Evolutionary conservation across 2,797 vertebrate species (phyloP).

Genomic region (Kryptopterus vitreolus): DNA sequence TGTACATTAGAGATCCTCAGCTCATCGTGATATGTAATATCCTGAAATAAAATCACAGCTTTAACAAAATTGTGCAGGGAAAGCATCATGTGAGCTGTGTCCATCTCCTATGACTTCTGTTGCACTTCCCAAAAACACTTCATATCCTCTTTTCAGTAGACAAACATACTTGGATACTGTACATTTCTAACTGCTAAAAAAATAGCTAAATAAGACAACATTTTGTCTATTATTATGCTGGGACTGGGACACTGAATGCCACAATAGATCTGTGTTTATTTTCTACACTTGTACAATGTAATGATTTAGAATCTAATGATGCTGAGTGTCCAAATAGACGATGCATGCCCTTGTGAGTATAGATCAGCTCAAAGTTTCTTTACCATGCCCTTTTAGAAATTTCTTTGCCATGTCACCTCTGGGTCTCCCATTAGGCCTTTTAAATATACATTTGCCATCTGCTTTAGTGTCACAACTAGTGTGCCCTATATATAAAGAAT

Average conservation of each 20-base stretch:
- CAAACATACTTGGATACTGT: not conserved
- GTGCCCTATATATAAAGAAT: not conserved
- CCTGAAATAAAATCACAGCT: not conserved
- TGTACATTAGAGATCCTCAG: not conserved
- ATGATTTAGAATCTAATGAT: not conserved
- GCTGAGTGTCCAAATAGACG: not conserved
- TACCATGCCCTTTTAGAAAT: not conserved
- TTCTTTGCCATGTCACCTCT: not conserved
- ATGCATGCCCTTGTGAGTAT: not conserved
- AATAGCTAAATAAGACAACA: not conserved
- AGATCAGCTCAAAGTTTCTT: not conserved
- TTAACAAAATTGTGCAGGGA: slow-evolving; percentile 4
- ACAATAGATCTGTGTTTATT: not conserved
- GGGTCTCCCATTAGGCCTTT: not conserved
- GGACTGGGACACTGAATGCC: not conserved
- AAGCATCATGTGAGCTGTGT: not conserved
- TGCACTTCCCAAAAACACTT: too few relatives aligned
- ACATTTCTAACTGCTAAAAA: not conserved
- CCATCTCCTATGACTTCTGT: not conserved
- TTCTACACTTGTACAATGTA: not conserved
- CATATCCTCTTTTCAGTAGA: not conserved
- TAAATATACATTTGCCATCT: not conserved
- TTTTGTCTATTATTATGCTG: not conserved
- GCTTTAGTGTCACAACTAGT: not conserved
- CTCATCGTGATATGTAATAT: not conserved